These are phyloP conservation scores for Ruditapes philippinarum DNA, from an alignment of 1,140 invertebrate genomes.

Conservation along the genomic window DNA sequence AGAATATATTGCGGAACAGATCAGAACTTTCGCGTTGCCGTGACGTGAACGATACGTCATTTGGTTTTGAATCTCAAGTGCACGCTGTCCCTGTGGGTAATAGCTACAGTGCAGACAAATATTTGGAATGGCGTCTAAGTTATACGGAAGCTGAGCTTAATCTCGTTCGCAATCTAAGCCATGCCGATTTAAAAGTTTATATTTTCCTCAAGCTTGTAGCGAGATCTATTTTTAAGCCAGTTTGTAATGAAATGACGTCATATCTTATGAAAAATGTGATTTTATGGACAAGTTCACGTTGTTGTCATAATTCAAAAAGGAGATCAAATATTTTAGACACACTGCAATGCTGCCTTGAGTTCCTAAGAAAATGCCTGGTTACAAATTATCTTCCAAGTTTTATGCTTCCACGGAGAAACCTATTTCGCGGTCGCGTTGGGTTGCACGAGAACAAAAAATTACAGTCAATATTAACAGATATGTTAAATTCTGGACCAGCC, in stretches of 20 bases:
- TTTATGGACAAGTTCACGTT: background rate
- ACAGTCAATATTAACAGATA: background rate
- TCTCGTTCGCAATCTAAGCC: background rate
- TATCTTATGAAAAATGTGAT: slow-evolving; percentile 5
- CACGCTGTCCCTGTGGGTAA: background rate
- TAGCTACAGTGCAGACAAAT: background rate
- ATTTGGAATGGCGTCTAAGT: slow-evolving; percentile 1
- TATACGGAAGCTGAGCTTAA: background rate
- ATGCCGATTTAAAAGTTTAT: background rate
- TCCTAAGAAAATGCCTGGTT: background rate
- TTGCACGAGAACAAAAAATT: background rate
- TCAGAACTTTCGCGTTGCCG: no score
- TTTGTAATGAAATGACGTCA: slow-evolving; percentile 4
- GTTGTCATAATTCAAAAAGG: background rate
- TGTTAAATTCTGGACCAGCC: background rate
- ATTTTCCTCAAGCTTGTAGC: background rate
- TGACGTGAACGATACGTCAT: background rate
- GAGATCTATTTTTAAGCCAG: background rate
- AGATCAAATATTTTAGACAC: background rate
- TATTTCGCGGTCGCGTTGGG: background rate
- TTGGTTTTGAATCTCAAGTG: background rate
- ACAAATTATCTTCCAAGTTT: background rate
- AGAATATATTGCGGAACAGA: background rate
- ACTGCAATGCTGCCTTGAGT: background rate
- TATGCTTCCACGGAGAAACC: background rate